Evolutionary conservation across 2,797 vertebrate genomes (phyloP).

Genomic region (Delichon dasypus): DNA sequence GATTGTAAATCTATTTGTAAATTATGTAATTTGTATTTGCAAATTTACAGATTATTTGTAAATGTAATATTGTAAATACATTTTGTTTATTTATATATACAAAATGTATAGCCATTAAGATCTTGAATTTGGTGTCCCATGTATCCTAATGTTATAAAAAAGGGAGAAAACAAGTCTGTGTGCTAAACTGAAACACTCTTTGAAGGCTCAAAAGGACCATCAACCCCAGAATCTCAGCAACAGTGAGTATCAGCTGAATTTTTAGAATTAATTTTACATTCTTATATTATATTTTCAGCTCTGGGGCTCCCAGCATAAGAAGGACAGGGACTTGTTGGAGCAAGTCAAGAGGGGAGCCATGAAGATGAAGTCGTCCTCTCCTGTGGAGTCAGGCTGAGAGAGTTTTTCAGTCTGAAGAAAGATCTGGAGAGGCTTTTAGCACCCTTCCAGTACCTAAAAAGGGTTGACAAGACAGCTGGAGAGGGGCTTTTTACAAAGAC

Average conservation of each 20-base stretch:
- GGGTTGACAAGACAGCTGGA: not conserved
- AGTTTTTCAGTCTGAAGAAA: not conserved
- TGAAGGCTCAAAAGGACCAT: not conserved
- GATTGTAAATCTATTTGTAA: not conserved
- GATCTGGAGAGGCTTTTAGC: not conserved
- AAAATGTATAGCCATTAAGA: not conserved
- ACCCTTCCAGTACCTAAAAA: not conserved
- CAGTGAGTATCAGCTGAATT: not conserved
- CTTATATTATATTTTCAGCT: not conserved
- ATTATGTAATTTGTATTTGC: too few relatives aligned
- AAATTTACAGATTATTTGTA: too few relatives aligned
- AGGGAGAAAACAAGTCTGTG: not conserved
- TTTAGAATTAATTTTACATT: not conserved
- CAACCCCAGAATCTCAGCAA: not conserved
- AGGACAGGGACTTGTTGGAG: not conserved
- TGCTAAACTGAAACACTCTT: not conserved
- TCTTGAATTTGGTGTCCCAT: not conserved
- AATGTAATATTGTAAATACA: too few relatives aligned
- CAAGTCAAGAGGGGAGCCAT: not conserved
- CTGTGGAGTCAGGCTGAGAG: not conserved
- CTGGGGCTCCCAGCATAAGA: not conserved
- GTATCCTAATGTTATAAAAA: not conserved
- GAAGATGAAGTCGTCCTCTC: not conserved
- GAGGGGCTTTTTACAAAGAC: not conserved
- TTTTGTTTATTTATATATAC: not conserved